A percentile compares a stretch with the other conserved stretches of the same genome.
phyloP scores from a whole-genome alignment of 2,888 invertebrate genomes.

The Malacosoma neustria region DNA sequence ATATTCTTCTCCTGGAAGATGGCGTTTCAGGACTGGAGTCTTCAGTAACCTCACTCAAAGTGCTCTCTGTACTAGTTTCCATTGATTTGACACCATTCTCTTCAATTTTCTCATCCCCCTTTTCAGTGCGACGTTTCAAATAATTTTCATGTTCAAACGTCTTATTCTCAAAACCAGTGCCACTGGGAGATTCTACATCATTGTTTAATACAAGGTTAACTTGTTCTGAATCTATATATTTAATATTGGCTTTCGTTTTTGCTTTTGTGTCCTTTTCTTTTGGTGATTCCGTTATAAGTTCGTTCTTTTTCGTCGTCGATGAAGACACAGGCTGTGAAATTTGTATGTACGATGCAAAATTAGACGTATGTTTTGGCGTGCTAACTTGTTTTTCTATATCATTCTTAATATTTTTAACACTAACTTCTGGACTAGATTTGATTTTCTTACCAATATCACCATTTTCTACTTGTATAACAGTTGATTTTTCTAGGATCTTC shows the following conservation, averaged over 20 bases:
- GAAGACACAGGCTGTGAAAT: constrained; percentile 66
- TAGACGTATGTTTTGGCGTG: constrained; percentile 69
- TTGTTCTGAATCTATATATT: constrained; percentile 55
- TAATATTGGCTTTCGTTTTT: constrained; percentile 37
- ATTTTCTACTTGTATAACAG: constrained; percentile 62
- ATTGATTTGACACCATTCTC: constrained; percentile 53
- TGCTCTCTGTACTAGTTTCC: constrained; percentile 65
- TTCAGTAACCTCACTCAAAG: constrained; percentile 54
- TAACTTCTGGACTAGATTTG: constrained; percentile 28
- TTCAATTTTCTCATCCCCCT: constrained; percentile 32
- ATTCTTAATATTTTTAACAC: constrained; percentile 33
- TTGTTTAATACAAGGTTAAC: constrained; percentile 51
- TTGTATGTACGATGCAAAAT: constrained; percentile 78
- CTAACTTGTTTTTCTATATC: constrained; percentile 63
- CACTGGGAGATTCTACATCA: constrained; percentile 62
- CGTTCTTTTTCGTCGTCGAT: constrained; percentile 38
- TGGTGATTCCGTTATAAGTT: constrained; percentile 30
- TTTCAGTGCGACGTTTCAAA: constrained; percentile 58
- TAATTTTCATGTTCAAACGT: constrained; percentile 66
- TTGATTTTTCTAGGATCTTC: constrained; percentile 67
- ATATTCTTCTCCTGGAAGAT: constrained; percentile 41
- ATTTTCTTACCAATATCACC: constrained; percentile 42
- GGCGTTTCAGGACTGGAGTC: constrained; percentile 58
- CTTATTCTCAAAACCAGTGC: constrained; percentile 65
- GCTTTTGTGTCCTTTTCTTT: constrained; percentile 27